These are phyloP conservation scores for Urocolius indicus DNA, from an alignment of 2,113 vertebrate species.

Conservation along the genomic window DNA sequence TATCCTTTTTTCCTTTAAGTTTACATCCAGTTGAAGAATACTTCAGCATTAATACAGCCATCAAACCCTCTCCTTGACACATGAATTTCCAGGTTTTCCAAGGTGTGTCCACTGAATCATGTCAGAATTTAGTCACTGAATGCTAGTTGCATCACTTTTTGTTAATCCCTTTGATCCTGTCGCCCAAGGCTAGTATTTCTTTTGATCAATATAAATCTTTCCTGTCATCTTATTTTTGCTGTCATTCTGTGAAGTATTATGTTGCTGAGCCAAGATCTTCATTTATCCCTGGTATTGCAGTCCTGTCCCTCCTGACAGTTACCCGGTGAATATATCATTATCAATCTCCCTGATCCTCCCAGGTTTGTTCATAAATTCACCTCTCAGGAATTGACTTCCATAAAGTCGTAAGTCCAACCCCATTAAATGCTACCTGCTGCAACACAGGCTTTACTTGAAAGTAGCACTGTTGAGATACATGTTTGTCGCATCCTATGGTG, in stretches of 20 bases:
- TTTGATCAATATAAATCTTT: conserved; percentile 51
- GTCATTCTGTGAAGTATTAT: conserved; percentile 27
- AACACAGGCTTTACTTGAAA: neutral
- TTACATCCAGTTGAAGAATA: neutral
- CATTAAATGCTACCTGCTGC: conserved; percentile 13
- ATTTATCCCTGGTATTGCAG: conserved; percentile 33
- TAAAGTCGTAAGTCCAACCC: neutral
- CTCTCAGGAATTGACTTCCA: conserved; percentile 21
- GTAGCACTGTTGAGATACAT: neutral
- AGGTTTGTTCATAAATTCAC: conserved; percentile 48
- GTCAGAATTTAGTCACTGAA: neutral
- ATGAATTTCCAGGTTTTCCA: conserved; percentile 2
- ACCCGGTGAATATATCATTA: conserved; percentile 50
- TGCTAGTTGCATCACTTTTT: neutral
- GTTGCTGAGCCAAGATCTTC: conserved; percentile 39
- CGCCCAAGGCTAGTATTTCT: conserved; percentile 47
- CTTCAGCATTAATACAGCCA: neutral
- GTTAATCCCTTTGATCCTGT: conserved; percentile 42
- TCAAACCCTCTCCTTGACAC: neutral
- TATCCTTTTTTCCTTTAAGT: neutral
- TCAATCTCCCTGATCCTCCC: conserved; percentile 48
- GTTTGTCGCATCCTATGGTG: neutral
- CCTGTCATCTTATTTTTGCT: conserved; percentile 35
- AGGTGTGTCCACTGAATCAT: neutral
- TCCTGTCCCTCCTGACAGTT: conserved; percentile 35